Conservation (phyloP, 2,797 vertebrate genomes). For the Acomys russatus region DNA sequence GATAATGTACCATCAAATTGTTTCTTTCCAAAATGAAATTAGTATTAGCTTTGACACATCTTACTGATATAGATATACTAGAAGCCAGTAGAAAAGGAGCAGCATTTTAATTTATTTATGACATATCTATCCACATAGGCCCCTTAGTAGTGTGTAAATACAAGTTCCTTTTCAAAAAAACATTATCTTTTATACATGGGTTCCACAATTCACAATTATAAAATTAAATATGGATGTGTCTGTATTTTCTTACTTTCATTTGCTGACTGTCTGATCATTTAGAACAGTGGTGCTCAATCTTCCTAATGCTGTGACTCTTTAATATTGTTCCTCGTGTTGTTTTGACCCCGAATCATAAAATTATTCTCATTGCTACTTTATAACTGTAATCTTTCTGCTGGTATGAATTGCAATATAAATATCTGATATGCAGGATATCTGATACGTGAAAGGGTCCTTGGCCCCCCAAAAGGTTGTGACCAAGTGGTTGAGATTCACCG, state of each 20-base stretch:
- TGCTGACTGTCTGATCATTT: not conserved
- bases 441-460: not conserved
- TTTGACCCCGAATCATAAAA: not conserved
- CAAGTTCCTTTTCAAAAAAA: not conserved
- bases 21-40: conserved; percentile 29
- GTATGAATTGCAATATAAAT: not conserved
- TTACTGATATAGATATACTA: not conserved
- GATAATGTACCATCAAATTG: conserved; percentile 54
- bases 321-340: not conserved
- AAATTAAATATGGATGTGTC: not conserved
- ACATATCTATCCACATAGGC: not conserved
- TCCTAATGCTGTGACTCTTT: not conserved
- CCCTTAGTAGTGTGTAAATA: not conserved
- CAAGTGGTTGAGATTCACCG: not conserved
- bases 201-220: not conserved
- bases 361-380: not conserved
- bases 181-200: not conserved
- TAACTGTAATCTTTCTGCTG: not conserved
- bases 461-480: not conserved
- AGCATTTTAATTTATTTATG: not conserved
- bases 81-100: not conserved
- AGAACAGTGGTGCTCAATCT: not conserved
- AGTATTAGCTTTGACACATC: not conserved
- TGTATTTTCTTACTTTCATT: conserved; percentile 19
- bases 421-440: not conserved